Conservation (phyloP, 2,888 invertebrate genomes). For the Spialia ferax region DNA sequence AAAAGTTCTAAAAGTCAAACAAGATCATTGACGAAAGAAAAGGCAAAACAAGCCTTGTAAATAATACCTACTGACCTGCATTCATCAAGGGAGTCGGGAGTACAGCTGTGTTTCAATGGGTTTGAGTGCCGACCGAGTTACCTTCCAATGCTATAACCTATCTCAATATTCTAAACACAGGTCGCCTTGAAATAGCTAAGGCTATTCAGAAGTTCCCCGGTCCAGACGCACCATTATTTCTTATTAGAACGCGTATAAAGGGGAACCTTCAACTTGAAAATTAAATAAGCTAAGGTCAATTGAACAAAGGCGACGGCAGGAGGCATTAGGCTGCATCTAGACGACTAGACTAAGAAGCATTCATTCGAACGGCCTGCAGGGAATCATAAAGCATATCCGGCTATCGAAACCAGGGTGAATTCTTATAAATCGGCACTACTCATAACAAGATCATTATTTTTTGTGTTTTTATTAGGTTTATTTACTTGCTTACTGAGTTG, state of each 20-base stretch:
- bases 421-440: slow-evolving; percentile 33
- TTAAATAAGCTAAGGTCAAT: slow-evolving; percentile 78
- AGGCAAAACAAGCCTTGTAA: slow-evolving; percentile 10
- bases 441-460: slow-evolving; percentile 20
- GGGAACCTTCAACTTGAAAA: slow-evolving; percentile 82
- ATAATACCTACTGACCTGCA: slow-evolving; percentile 48
- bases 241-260: slow-evolving; percentile 64
- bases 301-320: slow-evolving; percentile 59
- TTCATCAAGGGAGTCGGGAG: slow-evolving; percentile 42
- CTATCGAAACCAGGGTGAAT: slow-evolving; percentile 26
- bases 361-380: slow-evolving; percentile 54
- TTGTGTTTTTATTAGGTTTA: background rate
- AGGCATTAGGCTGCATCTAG: slow-evolving; percentile 72
- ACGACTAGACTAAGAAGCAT: slow-evolving; percentile 67
- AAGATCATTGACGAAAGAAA: slow-evolving; percentile 42
- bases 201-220: slow-evolving; percentile 69
- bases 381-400: slow-evolving; percentile 58
- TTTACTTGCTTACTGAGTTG: background rate
- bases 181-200: slow-evolving; percentile 71
- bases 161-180: slow-evolving; percentile 81
- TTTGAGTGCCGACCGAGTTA: slow-evolving; percentile 62
- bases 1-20: slow-evolving; percentile 42
- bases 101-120: slow-evolving; percentile 78
- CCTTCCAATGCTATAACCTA: slow-evolving; percentile 75
- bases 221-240: slow-evolving; percentile 66